phyloP scores from a whole-genome alignment of 2,888 invertebrate genomes.

The Andrena minutula region DNA sequence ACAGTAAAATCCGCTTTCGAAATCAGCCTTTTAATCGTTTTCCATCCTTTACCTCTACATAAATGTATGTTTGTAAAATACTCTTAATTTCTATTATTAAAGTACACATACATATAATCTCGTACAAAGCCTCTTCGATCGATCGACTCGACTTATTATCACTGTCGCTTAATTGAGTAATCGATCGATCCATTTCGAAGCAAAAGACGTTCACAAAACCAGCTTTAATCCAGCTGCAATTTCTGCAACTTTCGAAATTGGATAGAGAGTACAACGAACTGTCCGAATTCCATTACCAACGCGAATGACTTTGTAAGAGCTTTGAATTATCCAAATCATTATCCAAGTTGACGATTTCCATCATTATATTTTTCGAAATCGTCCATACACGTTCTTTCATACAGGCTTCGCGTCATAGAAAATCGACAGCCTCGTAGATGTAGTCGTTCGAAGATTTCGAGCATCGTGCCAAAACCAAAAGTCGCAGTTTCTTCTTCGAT shows the following conservation, averaged over 20 bases:
- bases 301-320: neutral
- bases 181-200: slow-evolving; percentile 1
- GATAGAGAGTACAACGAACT: neutral
- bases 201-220: neutral
- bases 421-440: neutral
- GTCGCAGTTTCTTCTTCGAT: slow-evolving; percentile 25
- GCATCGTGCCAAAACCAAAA: slow-evolving; percentile 57
- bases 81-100: slow-evolving; percentile 80
- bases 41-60: slow-evolving; percentile 77
- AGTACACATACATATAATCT: slow-evolving; percentile 61
- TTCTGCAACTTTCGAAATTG: slow-evolving; percentile 12
- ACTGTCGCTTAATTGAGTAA: neutral
- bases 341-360: slow-evolving; percentile 4
- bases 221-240: slow-evolving; percentile 16
- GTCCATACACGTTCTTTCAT: neutral
- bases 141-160: neutral
- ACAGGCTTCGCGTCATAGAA: neutral
- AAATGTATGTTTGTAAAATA: slow-evolving; percentile 79
- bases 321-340: neutral
- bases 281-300: neutral
- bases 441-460: slow-evolving; percentile 41
- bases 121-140: slow-evolving; percentile 36
- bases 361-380: neutral
- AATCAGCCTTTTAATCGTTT: slow-evolving; percentile 58
- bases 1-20: neutral